Evolutionary conservation across 2,888 invertebrate genomes (phyloP), one percentile per base, ranked within the genome.

Genomic region (Antitype chi): DNA sequence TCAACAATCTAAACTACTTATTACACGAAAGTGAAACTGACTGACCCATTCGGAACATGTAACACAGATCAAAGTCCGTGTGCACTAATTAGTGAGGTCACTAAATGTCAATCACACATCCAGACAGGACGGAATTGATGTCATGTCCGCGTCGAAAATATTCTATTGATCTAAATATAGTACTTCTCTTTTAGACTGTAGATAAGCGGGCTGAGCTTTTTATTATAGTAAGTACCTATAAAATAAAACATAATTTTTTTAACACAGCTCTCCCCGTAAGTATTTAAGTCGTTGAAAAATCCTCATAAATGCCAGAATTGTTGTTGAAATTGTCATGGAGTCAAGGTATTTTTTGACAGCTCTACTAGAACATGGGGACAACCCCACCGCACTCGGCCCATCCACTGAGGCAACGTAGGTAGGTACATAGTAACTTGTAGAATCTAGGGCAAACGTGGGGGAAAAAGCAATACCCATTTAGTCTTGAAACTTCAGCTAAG

Each of bases 81-180:
- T 47, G 71, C 62, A 69, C 66, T 77, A 83, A 83, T 83, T 83
- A 85, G 83, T 13, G 63, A 38, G 83, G 86, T 83, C 86, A 83
- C 77, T 69, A 72, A 82, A 83, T 83, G 83, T 85, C 83, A 83
- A 83, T 82, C 82, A 85, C 23, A 32, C 57, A 64, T 47, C 68
- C 70, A 83, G 86, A 82, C 86, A 67, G 62, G 20, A 23, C 60
- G 43, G 73, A 82, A 83, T 82, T 64, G 49, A 82, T 85, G 73
- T 68, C 76, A 76, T 60, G 78, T 85, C 66, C 38, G 82, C 57
- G 38, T 72, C 13, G 67, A 85, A 82, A 76, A 52, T 76, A 79
- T 64, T 78, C 69, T 63, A 78, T 78, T 64, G 82, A 60, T 55
- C 77, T 77, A 57, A 77, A 62, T 43, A 62, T 84, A 84, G 32